A percentile compares a stretch with the other conserved stretches of the same genome.
Evolutionary conservation across 2,797 vertebrate genomes (phyloP).

Genomic region (Zonotrichia albicollis): DNA sequence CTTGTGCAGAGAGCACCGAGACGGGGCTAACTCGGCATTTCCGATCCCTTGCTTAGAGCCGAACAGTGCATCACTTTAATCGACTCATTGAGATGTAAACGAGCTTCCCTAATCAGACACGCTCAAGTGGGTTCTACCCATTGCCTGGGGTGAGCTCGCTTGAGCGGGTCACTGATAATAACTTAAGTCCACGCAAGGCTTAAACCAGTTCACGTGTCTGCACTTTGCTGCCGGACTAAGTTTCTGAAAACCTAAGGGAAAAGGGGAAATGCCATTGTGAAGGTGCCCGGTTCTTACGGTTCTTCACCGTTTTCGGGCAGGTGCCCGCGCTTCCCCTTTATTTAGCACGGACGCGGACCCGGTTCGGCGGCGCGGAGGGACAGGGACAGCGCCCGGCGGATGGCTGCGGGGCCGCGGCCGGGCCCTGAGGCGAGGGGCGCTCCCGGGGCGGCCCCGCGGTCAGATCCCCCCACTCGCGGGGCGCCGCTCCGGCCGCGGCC

Average conservation of each 20-base stretch:
- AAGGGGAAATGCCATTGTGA: fast-evolving
- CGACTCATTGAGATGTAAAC: not conserved
- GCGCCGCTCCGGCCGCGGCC: not conserved
- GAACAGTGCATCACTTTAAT: not conserved
- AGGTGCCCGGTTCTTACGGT: not conserved
- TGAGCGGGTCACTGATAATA: not conserved
- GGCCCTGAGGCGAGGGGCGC: not conserved
- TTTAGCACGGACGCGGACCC: not conserved
- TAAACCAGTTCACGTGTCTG: not conserved
- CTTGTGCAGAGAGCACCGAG: not conserved
- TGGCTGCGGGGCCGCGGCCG: not conserved
- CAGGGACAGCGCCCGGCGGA: not conserved
- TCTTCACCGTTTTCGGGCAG: not conserved
- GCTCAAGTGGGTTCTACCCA: not conserved
- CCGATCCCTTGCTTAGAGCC: not conserved
- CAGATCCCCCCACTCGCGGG: fast-evolving
- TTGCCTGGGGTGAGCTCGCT: not conserved
- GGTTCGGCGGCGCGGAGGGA: not conserved
- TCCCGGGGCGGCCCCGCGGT: too few species aligned
- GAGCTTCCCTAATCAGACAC: not conserved
- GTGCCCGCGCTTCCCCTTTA: not conserved
- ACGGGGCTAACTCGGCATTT: fast-evolving
- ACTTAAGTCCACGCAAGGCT: not conserved
- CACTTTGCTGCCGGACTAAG: not conserved
- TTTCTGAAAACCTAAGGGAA: not conserved